Evolutionary conservation across 1,140 invertebrate genomes (phyloP), one percentile per base, ranked within the genome.

Genomic region (Drosophila persimilis): DNA sequence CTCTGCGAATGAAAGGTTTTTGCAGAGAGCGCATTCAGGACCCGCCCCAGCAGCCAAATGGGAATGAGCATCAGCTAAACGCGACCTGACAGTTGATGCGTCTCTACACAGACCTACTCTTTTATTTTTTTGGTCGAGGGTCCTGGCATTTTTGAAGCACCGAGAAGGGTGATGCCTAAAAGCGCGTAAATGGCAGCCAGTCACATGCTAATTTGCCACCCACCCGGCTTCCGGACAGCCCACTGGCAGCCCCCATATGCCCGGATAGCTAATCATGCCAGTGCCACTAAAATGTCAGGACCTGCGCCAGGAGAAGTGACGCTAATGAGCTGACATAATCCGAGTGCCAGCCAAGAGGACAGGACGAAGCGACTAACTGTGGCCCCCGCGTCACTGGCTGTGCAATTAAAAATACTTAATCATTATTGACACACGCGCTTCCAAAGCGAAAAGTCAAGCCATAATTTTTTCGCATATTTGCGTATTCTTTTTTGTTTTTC

Each of bases 391-490:
- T 44, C 2, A 13, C 47, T 22, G 55, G 29, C 45, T 29, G 43
- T 54, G 46, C 74, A 77, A 85, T 85, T 85, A 85, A 79, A 86
- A 85, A 58, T 79, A 59, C 66, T 64, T 77, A 80, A 86, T 80
- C 77, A 80, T 85, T 86, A 86, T 85, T 86, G 81, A 65, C 79
- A 67, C 48, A 64, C 50, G 65, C 61, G 41, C 41, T 53, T 26
- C 41, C 45, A 43, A 31, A 54, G 9, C 47, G 54, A 31, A 47
- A 60, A 51, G 52, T 45, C 45, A 35, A n/a, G 61, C 64, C 57
- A 65, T 61, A 52, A 58, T 61, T 75, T 70, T 20, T 20, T 20
- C 20, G 20, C 26, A 57, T 20, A 57, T 62, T 62, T 44, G 8
- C 31, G 20, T 39, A 41, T 72, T 70, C 72, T 70, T 60, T 61